Percentiles rank a stretch among this genome's conserved stretches.
Evolutionary conservation across 2,797 vertebrate genomes (phyloP).

Genomic region (Limosa lapponica): DNA sequence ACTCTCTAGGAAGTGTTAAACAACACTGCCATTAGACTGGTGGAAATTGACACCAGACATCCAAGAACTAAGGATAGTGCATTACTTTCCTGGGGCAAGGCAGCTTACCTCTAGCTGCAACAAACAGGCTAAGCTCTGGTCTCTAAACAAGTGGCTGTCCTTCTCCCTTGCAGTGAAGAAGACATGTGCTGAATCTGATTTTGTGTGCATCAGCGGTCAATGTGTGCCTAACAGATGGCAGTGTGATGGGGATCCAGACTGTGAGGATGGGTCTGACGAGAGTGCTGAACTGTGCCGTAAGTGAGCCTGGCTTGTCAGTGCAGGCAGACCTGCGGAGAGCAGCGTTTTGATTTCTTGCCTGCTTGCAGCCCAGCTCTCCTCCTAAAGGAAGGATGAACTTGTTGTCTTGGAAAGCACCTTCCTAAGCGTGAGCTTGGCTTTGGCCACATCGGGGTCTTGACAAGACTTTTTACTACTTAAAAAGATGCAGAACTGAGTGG

Average conservation of each 20-base stretch:
- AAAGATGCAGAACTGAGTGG: background rate
- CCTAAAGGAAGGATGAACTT: background rate
- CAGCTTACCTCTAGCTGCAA: background rate
- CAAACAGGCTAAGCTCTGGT: background rate
- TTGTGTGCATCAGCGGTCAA: constrained; percentile 92
- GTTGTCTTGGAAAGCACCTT: background rate
- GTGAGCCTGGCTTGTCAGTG: constrained; percentile 60
- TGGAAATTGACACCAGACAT: background rate
- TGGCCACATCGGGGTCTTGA: background rate
- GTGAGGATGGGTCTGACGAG: constrained; percentile 95
- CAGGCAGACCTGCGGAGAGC: background rate
- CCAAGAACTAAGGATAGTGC: background rate
- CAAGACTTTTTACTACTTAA: background rate
- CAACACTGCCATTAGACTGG: background rate
- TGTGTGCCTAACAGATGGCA: constrained; percentile 96
- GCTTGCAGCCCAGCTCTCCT: background rate
- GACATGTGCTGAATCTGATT: constrained; percentile 89
- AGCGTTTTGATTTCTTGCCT: background rate
- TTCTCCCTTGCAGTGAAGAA: constrained; percentile 84
- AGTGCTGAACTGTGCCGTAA: constrained; percentile 91
- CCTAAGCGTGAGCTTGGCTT: background rate
- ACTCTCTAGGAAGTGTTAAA: background rate
- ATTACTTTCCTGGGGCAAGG: background rate
- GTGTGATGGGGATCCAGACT: constrained; percentile 96
- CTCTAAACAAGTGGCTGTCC: background rate